Evolutionary conservation across 2,113 vertebrate genomes (phyloP).

Genomic region (Trachemys scripta): DNA sequence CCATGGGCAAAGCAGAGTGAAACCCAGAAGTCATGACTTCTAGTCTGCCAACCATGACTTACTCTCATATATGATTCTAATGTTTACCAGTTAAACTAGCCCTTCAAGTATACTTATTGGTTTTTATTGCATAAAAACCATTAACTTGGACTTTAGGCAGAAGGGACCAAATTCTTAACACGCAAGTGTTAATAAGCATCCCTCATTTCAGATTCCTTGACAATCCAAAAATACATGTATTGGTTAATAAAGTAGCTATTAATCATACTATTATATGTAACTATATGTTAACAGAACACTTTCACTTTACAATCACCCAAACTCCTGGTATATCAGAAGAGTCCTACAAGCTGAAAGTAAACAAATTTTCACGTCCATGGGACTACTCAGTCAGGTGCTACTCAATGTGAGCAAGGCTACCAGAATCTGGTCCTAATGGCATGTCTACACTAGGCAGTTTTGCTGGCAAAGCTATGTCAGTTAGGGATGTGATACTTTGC

Average conservation of each 20-base stretch:
- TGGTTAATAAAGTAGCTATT: not conserved
- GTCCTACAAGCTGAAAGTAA: not conserved
- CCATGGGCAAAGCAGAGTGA: not conserved
- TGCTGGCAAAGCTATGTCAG: not conserved
- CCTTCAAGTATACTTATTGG: not conserved
- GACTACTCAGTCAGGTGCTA: not conserved
- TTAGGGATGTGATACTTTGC: not conserved
- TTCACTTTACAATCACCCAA: not conserved
- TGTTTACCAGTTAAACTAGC: not conserved
- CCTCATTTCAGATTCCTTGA: not conserved
- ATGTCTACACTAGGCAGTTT: not conserved
- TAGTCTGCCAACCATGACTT: rapidly evolving
- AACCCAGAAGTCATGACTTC: not conserved
- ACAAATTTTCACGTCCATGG: not conserved
- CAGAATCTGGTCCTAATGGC: not conserved
- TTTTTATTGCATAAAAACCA: not conserved
- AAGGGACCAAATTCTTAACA: not conserved
- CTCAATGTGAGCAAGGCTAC: not conserved
- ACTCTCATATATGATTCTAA: not conserved
- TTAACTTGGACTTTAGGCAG: not conserved
- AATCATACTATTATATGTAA: rapidly evolving
- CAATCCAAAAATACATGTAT: not conserved
- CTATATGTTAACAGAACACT: not conserved
- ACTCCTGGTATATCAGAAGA: not conserved
- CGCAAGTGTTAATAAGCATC: not conserved